Conservation (phyloP, 2,888 invertebrate species). For the Microctonus aethiopoides region DNA sequence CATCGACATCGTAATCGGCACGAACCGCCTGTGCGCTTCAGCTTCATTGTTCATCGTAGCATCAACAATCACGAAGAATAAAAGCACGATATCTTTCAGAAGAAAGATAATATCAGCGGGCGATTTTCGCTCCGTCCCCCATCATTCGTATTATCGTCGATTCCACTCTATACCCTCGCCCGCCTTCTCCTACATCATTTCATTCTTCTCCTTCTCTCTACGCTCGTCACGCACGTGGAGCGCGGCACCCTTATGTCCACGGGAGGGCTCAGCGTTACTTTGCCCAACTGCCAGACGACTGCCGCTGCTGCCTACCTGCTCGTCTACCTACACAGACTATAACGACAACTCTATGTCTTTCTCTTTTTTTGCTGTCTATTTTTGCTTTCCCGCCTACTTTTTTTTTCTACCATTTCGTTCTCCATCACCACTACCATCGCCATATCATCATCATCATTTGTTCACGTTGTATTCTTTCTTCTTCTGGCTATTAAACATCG, state of each 20-base stretch:
- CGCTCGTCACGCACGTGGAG: conserved; percentile 24
- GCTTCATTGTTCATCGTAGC: background rate
- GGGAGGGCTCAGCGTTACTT: conserved; percentile 8
- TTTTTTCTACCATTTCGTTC: background rate
- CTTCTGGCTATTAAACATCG: background rate
- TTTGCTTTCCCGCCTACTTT: background rate
- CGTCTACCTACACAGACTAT: conserved; percentile 25
- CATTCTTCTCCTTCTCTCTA: conserved; percentile 10
- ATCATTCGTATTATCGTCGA: conserved; percentile 33
- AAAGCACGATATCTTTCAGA: conserved; percentile 14
- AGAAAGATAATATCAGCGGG: conserved; percentile 30
- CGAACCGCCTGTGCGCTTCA: conserved; percentile 2
- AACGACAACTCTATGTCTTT: background rate
- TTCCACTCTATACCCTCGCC: conserved; percentile 10
- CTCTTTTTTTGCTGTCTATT: background rate
- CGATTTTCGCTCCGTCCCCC: conserved; percentile 20
- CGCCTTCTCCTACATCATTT: conserved; percentile 5
- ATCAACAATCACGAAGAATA: conserved; percentile 17
- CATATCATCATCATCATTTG: background rate
- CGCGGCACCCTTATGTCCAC: conserved; percentile 22
- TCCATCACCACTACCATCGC: no score
- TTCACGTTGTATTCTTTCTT: background rate
- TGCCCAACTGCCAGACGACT: conserved; percentile 22
- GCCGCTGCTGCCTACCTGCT: conserved; percentile 24
- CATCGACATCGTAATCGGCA: conserved; percentile 2